Evolutionary conservation across 2,888 invertebrate genomes (phyloP), one percentile per base, ranked within the genome.

Genomic region (Mythimna ferrago): DNA sequence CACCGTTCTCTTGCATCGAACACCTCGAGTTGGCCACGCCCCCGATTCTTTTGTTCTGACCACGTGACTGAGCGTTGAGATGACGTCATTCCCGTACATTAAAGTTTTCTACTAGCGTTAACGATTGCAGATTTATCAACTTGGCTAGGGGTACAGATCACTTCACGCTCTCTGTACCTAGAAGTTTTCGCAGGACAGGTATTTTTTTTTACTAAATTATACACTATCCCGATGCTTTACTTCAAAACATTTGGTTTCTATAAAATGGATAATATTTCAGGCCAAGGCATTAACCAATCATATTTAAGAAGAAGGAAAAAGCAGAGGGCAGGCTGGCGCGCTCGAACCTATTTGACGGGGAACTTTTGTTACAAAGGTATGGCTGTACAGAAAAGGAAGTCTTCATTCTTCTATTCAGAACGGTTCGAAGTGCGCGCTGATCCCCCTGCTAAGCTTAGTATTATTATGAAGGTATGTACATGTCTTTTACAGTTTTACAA

Each of bases 381-480:
- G 5, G 0, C 3, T 2, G 19, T 71, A 0, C 90, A 86, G 65
- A 86, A 84, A 53, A 89, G 87, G 58, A 80, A 77, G 7, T 26
- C 35, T 1, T 62, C 90, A 0, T 87, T 93, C 62, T 95, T 95
- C 82, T 95, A 95, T 79, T 86, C 90, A 0, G 95, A 95, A 76
- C 89, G 73, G 57, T 95, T 95, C 84, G 89, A 90, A 71, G 94
- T 95, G 2, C 70, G 61, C 14, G 73, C 84, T 10, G 73, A 67
- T n/a, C 73, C 78, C 35, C 80, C 84, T 26, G 84, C 82, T 10
- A 80, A 80, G 53, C 26, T 84, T 6, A 53, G 35, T 48, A 48
- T 90, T 35, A 14, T 72, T 5, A 72, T 91, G 84, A 87, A 86
- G 86, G 90, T 90, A 86, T 86, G 90, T 90, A 87, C 19, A 41